A percentile compares a stretch with the other conserved stretches of the same genome.
phyloP scores from a whole-genome alignment of 1,140 invertebrate genomes.

The Colletes gigas region DNA sequence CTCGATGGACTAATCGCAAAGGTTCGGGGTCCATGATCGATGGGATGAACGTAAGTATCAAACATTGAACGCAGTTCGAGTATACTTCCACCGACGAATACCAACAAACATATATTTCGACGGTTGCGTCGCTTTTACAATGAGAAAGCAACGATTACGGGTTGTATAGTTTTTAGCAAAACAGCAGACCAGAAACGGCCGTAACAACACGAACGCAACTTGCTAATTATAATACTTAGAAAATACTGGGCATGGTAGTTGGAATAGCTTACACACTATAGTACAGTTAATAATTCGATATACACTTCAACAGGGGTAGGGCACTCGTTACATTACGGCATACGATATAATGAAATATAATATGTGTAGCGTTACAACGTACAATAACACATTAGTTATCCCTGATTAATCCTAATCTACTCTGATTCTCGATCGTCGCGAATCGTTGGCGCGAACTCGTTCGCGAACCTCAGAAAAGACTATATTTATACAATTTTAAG shows the following conservation, averaged over 20 bases:
- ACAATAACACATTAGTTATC: constrained; percentile 53
- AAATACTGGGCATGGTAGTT: constrained; percentile 76
- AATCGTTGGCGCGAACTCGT: constrained; percentile 9
- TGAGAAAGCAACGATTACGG: neutral
- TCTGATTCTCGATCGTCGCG: constrained; percentile 24
- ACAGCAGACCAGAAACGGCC: constrained; percentile 10
- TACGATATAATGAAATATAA: constrained; percentile 58
- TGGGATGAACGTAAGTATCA: too few species aligned
- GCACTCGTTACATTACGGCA: constrained; percentile 57
- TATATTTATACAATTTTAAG: too few species aligned
- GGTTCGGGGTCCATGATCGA: too few species aligned
- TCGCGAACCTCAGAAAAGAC: neutral
- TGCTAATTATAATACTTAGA: constrained; percentile 68
- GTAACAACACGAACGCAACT: constrained; percentile 38
- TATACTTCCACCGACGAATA: neutral
- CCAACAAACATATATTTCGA: neutral
- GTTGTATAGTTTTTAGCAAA: neutral
- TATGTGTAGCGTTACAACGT: constrained; percentile 55
- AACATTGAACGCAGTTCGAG: neutral
- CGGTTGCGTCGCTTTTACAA: too few species aligned
- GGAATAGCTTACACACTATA: constrained; percentile 67
- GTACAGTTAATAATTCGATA: constrained; percentile 69
- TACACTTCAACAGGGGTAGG: constrained; percentile 62
- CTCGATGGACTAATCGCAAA: too few species aligned
- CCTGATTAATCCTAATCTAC: constrained; percentile 53